Evolutionary conservation across 2,888 invertebrate genomes (phyloP).

Genomic region (Cosmopolites sordidus): DNA sequence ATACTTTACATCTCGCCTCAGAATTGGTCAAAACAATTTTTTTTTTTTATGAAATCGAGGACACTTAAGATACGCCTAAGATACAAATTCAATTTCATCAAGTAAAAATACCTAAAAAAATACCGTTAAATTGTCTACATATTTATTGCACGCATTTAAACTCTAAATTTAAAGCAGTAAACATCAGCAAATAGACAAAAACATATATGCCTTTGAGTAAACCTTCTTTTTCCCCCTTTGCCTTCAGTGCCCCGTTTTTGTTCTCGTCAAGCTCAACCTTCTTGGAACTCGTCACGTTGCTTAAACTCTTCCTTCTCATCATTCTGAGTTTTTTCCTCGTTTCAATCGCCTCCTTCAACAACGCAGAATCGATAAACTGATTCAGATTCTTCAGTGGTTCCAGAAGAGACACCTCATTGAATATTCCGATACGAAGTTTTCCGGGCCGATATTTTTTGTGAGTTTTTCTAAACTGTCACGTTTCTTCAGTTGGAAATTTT

Average conservation of each 20-base stretch:
- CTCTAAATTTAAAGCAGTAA: conserved; percentile 35
- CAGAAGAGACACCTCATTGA: conserved; percentile 20
- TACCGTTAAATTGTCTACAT: not conserved
- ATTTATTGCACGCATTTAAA: conserved; percentile 30
- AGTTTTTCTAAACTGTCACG: conserved; percentile 17
- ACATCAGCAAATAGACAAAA: conserved; percentile 35
- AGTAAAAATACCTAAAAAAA: not conserved
- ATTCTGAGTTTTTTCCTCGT: conserved; percentile 20
- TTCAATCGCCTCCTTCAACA: conserved; percentile 19
- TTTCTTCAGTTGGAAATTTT: conserved; percentile 11
- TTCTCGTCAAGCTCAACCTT: not conserved
- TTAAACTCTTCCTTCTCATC: conserved; percentile 11
- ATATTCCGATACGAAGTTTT: not conserved
- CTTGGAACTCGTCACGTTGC: not conserved
- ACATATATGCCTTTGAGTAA: conserved; percentile 34
- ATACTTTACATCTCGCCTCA: too few relatives aligned
- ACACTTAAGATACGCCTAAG: too few relatives aligned
- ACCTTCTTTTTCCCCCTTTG: conserved; percentile 20
- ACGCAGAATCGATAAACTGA: conserved; percentile 16
- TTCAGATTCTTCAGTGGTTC: conserved; percentile 25
- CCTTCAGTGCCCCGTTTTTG: not conserved
- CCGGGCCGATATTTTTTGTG: not conserved
- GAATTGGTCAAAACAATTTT: too few relatives aligned
- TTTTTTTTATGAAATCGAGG: too few relatives aligned
- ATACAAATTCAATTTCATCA: too few relatives aligned